A percentile compares a stretch with the other conserved stretches of the same genome.
Conservation (phyloP, 1,140 invertebrate genomes). For the Bombus haemorrhoidalis region DNA sequence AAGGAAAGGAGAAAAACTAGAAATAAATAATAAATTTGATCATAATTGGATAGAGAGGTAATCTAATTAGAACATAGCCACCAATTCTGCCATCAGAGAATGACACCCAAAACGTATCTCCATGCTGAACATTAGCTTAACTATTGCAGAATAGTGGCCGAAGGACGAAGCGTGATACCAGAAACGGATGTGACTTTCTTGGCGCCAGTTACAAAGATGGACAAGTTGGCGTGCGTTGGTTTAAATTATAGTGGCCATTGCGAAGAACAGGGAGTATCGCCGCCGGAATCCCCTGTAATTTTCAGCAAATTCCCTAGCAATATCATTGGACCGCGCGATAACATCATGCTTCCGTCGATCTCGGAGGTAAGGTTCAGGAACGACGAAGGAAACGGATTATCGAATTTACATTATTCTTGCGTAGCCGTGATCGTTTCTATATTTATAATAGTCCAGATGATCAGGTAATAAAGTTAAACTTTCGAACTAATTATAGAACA, state of each 20-base stretch:
- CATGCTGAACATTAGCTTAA: neutral
- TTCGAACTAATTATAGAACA: conserved; percentile 7
- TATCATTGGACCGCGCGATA: conserved; percentile 89
- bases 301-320: conserved; percentile 92
- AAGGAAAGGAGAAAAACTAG: neutral
- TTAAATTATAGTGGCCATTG: conserved; percentile 92
- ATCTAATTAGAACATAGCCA: neutral
- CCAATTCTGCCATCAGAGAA: neutral
- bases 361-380: conserved; percentile 83
- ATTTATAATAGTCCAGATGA: neutral
- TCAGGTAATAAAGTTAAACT: conserved; percentile 15
- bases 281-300: conserved; percentile 89
- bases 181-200: conserved; percentile 84
- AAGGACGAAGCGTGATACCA: conserved; percentile 82
- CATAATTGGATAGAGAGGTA: neutral
- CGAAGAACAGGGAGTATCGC: conserved; percentile 88
- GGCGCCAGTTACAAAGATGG: conserved; percentile 87
- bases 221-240: conserved; percentile 91
- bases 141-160: conserved; percentile 83
- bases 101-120: too few relatives aligned
- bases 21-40: neutral
- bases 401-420: neutral
- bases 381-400: neutral
- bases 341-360: conserved; percentile 87
- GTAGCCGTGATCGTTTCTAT: conserved; percentile 26